Percentiles rank a stretch among this genome's conserved stretches.
These are phyloP conservation scores for Orthosia incerta DNA, from an alignment of 2,888 invertebrate species.

Conservation along the genomic window DNA sequence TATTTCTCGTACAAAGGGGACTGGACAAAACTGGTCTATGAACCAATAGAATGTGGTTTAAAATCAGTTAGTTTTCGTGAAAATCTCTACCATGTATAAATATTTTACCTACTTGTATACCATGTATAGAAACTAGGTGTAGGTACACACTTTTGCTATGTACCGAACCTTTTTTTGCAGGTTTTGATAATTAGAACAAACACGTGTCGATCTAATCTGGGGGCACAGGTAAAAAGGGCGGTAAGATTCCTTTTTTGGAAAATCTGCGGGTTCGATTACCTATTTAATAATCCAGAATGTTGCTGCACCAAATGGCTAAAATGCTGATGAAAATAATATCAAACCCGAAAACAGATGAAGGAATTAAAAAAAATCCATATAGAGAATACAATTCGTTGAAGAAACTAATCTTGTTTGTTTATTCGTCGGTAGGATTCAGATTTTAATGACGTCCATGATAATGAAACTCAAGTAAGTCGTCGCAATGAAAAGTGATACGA, in stretches of 20 bases:
- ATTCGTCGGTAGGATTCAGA: background rate
- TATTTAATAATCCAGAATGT: background rate
- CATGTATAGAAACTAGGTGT: background rate
- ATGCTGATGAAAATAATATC: background rate
- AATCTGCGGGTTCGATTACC: background rate
- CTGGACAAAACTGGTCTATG: background rate
- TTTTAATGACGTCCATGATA: too few relatives aligned
- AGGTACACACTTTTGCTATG: too few relatives aligned
- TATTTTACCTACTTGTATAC: background rate
- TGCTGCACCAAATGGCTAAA: background rate
- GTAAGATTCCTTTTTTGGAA: background rate
- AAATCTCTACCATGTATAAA: background rate
- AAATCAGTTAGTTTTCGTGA: background rate
- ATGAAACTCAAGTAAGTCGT: too few relatives aligned
- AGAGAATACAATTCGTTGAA: background rate
- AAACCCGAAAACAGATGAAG: background rate
- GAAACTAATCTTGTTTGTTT: too few relatives aligned
- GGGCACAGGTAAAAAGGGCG: background rate
- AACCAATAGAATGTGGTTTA: constrained; percentile 12
- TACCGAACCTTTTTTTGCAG: too few relatives aligned
- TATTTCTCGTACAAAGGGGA: background rate
- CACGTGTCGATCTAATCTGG: too few relatives aligned
- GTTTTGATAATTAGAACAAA: too few relatives aligned
- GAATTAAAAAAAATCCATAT: background rate
- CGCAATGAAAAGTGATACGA: too few relatives aligned